Evolutionary conservation across 37 sponge, comb jelly and placozoan species (phyloP), one percentile per base, ranked within the genome.

Genomic region (Oopsacas minuta): DNA sequence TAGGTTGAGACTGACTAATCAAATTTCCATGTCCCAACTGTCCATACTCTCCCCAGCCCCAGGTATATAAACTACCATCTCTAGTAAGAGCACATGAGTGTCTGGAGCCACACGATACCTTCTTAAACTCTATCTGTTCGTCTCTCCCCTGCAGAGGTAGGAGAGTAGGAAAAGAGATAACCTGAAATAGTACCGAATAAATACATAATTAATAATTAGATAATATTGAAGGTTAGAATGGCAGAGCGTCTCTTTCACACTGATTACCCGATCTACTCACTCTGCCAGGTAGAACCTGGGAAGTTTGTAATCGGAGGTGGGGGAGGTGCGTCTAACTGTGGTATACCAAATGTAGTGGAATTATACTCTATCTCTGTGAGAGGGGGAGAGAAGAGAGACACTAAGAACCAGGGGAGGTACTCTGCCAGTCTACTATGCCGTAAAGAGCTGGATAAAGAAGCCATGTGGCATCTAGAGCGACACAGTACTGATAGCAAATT

Each of bases 41-140:
- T 61, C 75, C 75, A 34, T 61, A 61, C 30, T 10, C 75, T 3
- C 75, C 75, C 75, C 75, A 61, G 28, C 75, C 75, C 75, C 75
- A 61, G 75, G 75, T 61, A 34, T 61, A 61, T 34, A 61, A 3
- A 34, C 30, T 3, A 5, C 75, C 75, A 7, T n/a, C 28, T 61
- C 75, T 3, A 3, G 75, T 20, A 34, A 61, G 75, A 61, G 75
- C 20, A 34, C 75, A 61, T 5, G 75, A 61, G 75, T 61, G 75
- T n/a, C 75, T 61, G 1, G 75, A 61, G 30, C 75, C 75, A 61
- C 75, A 61, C 20, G 75, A 61, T 34, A 61, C 75, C 30, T n/a
- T 61, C 75, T 61, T 61, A n/a, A 61, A 61, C 75, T 61, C 75
- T 5, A 61, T 3, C 20, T 12, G 17, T 12, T 61, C 75, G 30